Conservation (phyloP, 2,797 vertebrate genomes). For the Eulemur coronatus region DNA sequence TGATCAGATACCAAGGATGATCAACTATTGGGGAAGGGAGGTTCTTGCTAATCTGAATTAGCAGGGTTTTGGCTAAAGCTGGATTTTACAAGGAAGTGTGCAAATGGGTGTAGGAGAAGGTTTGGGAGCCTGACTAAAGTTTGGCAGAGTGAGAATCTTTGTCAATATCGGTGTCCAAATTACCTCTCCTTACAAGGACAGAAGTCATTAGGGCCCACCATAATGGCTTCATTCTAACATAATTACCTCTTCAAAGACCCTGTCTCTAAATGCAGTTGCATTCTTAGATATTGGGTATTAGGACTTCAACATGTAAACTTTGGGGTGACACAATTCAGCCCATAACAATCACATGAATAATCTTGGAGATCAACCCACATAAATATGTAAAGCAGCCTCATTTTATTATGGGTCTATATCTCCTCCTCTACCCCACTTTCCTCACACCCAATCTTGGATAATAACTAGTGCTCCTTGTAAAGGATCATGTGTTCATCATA, state of each 20-base stretch:
- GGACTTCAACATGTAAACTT: neutral
- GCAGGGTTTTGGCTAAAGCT: neutral
- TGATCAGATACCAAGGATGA: neutral
- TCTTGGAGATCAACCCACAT: neutral
- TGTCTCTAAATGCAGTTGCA: neutral
- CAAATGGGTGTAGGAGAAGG: neutral
- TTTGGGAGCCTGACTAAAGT: neutral
- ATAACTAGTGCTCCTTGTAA: neutral
- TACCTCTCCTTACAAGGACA: neutral
- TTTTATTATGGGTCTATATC: neutral
- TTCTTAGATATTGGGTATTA: neutral
- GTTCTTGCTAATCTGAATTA: neutral
- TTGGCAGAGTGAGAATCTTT: neutral
- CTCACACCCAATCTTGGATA: neutral
- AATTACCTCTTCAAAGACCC: neutral
- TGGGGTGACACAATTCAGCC: neutral
- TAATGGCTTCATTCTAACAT: neutral
- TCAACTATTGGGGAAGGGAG: neutral
- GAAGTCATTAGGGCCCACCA: neutral
- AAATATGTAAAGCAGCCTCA: neutral
- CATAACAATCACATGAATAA: neutral
- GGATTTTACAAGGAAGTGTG: neutral
- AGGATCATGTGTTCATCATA: neutral
- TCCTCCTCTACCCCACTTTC: neutral
- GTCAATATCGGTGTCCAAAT: neutral